These are phyloP conservation scores for Gobius niger DNA, from an alignment of 2,113 vertebrate genomes.

Conservation along the genomic window DNA sequence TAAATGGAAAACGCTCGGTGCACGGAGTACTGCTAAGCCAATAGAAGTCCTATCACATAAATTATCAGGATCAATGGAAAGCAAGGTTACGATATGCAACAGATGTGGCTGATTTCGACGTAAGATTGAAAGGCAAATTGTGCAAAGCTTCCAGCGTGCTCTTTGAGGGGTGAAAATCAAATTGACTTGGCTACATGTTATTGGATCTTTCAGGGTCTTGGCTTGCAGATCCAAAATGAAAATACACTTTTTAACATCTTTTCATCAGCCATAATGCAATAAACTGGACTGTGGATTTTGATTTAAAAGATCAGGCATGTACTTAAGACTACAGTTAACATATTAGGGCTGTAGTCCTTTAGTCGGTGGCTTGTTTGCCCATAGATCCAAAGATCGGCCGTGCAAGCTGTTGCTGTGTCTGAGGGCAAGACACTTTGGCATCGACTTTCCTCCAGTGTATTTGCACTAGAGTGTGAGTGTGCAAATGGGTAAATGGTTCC, in stretches of 20 bases:
- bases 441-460: too few relatives aligned
- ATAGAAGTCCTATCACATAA: constrained; percentile 33
- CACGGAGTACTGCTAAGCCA: constrained; percentile 28
- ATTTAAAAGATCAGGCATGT: background rate
- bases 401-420: too few relatives aligned
- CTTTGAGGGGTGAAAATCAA: constrained; percentile 6
- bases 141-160: constrained; percentile 13
- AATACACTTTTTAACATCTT: background rate
- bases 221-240: background rate
- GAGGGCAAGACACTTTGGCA: too few relatives aligned
- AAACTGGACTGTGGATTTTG: background rate
- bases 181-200: background rate
- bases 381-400: too few relatives aligned
- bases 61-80: constrained; percentile 24
- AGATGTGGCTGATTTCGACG: constrained; percentile 15
- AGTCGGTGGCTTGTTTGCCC: too few relatives aligned
- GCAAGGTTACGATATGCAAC: constrained; percentile 13
- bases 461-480: too few relatives aligned
- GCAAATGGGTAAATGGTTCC: too few relatives aligned
- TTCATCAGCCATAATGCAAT: background rate
- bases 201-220: background rate
- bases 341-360: too few relatives aligned
- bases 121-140: constrained; percentile 22
- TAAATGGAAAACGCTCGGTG: constrained; percentile 39
- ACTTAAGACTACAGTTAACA: background rate